Conservation (phyloP, 2,113 vertebrate genomes). For the Tragulus kanchil region DNA sequence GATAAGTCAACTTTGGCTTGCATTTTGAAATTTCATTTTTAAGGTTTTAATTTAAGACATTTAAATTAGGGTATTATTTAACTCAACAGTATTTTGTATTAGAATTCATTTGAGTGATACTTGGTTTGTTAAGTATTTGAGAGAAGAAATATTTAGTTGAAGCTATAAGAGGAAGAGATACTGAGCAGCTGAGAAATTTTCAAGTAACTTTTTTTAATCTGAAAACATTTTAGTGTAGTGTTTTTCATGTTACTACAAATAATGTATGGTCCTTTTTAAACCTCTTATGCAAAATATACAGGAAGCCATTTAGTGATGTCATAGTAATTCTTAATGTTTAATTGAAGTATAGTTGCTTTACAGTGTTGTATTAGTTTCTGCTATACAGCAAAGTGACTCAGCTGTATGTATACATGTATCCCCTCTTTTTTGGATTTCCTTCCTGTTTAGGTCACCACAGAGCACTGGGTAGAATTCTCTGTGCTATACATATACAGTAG, state of each 20-base stretch:
- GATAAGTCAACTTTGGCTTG: constrained; percentile 22
- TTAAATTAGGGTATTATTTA: not conserved
- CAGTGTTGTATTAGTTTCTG: not conserved
- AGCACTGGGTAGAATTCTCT: not conserved
- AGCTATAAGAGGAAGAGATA: constrained; percentile 39
- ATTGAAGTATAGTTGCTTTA: not conserved
- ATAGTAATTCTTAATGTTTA: not conserved
- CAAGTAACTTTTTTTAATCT: constrained; percentile 9
- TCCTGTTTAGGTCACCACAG: not conserved
- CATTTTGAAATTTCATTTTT: constrained; percentile 58
- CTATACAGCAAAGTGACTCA: not conserved
- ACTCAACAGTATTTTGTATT: not conserved
- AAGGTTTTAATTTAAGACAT: constrained; percentile 7
- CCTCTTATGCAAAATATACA: constrained; percentile 2
- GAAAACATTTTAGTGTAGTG: not conserved
- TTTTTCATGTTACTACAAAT: constrained; percentile 37
- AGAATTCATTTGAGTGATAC: constrained; percentile 57
- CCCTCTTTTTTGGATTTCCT: not conserved
- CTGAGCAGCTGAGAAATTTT: constrained; percentile 23
- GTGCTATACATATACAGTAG: not conserved
- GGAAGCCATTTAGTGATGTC: constrained; percentile 2
- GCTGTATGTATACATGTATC: not conserved
- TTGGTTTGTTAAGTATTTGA: constrained; percentile 18
- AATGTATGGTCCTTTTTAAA: constrained; percentile 2
- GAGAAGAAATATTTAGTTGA: constrained; percentile 43